phyloP scores from a whole-genome alignment of 2,113 vertebrate species.

The Coptodon bakossiorum region DNA sequence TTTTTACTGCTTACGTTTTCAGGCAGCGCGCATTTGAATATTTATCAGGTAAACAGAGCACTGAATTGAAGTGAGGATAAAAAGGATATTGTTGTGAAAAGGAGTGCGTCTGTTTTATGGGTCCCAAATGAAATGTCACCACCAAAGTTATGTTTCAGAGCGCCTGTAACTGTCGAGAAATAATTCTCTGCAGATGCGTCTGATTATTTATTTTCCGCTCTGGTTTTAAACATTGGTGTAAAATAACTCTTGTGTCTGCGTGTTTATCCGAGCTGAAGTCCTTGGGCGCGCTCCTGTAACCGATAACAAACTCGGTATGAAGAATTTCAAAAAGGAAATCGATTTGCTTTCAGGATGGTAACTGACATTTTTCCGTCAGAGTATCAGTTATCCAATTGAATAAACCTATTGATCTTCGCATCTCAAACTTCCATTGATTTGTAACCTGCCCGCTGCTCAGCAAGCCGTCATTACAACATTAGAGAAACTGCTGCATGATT shows the following conservation, averaged over 20 bases:
- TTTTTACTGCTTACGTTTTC: not conserved
- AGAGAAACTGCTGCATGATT: not conserved
- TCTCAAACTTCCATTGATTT: not conserved
- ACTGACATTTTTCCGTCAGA: not conserved
- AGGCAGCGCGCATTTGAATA: not conserved
- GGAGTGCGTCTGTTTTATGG: not conserved
- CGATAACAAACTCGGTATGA: not conserved
- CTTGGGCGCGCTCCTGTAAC: not conserved
- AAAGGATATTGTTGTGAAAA: not conserved
- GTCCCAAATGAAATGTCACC: not conserved
- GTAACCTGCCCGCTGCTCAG: not conserved
- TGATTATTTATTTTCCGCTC: not conserved
- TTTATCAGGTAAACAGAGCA: not conserved
- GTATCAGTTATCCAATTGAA: not conserved
- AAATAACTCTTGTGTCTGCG: not conserved
- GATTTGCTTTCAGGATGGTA: not conserved
- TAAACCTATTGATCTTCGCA: not conserved
- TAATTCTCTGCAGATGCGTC: not conserved
- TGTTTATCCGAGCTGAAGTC: not conserved
- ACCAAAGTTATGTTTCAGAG: not conserved
- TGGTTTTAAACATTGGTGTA: not conserved
- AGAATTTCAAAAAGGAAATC: not conserved
- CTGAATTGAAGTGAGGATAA: not conserved
- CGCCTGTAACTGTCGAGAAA: not conserved
- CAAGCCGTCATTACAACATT: not conserved